Evolutionary conservation across 2,113 vertebrate genomes (phyloP).

Genomic region (Drymodes brunneopygia): DNA sequence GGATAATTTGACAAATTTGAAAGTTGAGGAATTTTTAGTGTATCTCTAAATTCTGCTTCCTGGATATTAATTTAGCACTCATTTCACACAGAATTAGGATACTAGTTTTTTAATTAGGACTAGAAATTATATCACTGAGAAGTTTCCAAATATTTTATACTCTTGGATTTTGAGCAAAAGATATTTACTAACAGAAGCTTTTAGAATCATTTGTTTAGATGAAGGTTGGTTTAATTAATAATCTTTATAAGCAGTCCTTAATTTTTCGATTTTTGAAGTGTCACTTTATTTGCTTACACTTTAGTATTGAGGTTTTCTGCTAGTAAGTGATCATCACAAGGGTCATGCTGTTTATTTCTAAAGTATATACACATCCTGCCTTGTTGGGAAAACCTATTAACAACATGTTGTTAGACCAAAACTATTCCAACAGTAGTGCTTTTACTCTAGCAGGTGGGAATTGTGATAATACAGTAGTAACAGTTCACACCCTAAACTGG

Average conservation of each 20-base stretch:
- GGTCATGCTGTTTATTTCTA: background rate
- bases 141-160: background rate
- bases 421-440: background rate
- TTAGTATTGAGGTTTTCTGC: background rate
- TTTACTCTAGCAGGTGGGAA: conserved; percentile 17
- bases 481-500: conserved; percentile 28
- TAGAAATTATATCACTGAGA: background rate
- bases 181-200: background rate
- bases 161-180: background rate
- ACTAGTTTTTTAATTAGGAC: background rate
- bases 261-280: background rate
- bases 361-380: background rate
- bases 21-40: background rate
- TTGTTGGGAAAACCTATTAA: background rate
- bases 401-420: background rate
- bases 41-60: background rate
- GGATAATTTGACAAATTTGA: background rate
- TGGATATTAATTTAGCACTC: background rate
- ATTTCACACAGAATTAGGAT: background rate
- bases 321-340: background rate
- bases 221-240: background rate
- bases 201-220: background rate
- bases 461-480: conserved; percentile 1
- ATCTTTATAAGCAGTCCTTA: background rate
- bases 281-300: background rate